Percentiles rank a stretch among this genome's conserved stretches.
Evolutionary conservation across 2,888 invertebrate species (phyloP).

Genomic region (Dryobota labecula): DNA sequence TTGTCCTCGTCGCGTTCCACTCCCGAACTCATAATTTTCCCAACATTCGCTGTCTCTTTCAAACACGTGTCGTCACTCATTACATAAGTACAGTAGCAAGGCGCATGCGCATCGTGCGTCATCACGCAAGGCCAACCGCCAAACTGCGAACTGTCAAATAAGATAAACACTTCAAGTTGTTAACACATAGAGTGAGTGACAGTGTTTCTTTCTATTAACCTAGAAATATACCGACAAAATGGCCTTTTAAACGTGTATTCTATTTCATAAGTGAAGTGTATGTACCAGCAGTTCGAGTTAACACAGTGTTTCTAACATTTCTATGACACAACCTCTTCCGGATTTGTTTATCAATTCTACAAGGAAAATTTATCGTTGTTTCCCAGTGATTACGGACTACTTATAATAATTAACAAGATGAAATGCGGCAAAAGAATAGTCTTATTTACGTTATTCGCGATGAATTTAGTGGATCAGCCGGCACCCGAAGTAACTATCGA

Average conservation of each 20-base stretch:
- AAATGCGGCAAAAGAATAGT: constrained; percentile 77
- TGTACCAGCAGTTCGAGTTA: background rate
- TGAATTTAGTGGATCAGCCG: constrained; percentile 85
- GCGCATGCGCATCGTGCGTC: constrained; percentile 66
- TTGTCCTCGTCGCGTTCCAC: constrained; percentile 10
- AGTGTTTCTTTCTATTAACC: constrained; percentile 9
- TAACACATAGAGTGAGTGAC: background rate
- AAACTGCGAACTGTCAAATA: constrained; percentile 50
- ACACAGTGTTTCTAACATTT: background rate
- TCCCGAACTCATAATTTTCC: background rate
- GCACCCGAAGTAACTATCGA: constrained; percentile 82
- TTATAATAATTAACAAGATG: constrained; percentile 73
- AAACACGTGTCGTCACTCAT: constrained; percentile 19
- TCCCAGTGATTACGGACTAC: background rate
- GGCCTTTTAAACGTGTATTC: background rate
- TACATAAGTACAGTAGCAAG: constrained; percentile 67
- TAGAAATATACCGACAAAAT: background rate
- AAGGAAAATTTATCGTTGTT: constrained; percentile 26
- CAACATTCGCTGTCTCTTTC: constrained; percentile 40
- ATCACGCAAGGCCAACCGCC: constrained; percentile 47
- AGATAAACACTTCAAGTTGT: constrained; percentile 38
- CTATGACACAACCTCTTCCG: constrained; percentile 49
- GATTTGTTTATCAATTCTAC: background rate
- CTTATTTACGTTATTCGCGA: constrained; percentile 81
- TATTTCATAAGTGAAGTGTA: background rate